phyloP scores from a whole-genome alignment of 2,113 vertebrate species.

The Halcyon malimbica region DNA sequence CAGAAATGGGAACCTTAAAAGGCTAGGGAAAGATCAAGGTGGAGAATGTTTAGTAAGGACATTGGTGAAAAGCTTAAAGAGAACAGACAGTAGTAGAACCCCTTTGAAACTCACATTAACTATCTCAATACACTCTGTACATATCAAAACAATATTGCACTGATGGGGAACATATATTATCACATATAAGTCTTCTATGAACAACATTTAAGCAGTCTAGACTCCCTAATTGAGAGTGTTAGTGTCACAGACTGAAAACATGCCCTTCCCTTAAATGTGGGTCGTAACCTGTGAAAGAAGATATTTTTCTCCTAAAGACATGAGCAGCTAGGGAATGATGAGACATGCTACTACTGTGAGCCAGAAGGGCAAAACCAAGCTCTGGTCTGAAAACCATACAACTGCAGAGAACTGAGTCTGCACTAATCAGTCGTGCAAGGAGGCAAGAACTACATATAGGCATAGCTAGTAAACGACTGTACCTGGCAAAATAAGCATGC shows the following conservation, averaged over 20 bases:
- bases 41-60: not conserved
- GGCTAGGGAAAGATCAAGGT: not conserved
- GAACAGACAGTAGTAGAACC: not conserved
- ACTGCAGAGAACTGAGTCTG: not conserved
- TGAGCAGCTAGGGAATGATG: not conserved
- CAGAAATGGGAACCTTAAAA: not conserved
- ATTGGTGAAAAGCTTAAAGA: not conserved
- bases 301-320: not conserved
- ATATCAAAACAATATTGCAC: conserved; percentile 1
- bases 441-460: not conserved
- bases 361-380: not conserved
- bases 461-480: not conserved
- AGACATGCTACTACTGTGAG: not conserved
- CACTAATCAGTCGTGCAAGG: not conserved
- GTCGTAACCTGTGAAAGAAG: not conserved
- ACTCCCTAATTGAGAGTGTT: not conserved
- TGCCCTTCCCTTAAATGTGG: not conserved
- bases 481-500: not conserved
- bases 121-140: not conserved
- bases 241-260: not conserved
- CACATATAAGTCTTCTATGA: not conserved
- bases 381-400: not conserved
- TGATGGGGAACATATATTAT: not conserved
- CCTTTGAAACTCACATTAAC: not conserved
- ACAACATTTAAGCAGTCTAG: not conserved